Base-by-base conservation (phyloP, 1,140 invertebrate genomes). In the Varroa destructor region DNA sequence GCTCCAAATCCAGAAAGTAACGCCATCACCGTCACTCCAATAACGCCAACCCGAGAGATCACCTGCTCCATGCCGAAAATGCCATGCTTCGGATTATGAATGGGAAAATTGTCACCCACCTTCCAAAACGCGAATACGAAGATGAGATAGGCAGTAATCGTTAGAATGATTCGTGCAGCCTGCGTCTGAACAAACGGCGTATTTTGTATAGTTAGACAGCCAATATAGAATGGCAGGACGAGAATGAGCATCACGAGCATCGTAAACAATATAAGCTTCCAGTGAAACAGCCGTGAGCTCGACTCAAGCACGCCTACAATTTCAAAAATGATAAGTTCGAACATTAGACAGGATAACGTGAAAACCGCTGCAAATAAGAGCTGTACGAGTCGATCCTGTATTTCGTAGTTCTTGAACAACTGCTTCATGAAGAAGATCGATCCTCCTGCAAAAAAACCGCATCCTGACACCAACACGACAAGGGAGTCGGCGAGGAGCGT, bases 271-370 rank as follows among this genome's bases (percentile, higher is more conserved):
- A 88, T 90, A 73, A 94, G 80, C 78, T 93, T 90, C 95, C 95
- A 98, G 79, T 94, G 91, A 77, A 97, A 90, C 80, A 92, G 94
- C 77, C 96, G 85, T 42, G 93, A 97, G 87, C 82, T 87, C 75
- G 86, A 84, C 78, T 96, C 90, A 72, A 99, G 81, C 74, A 97
- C 85, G 57, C 89, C 94, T 70, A 97, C 82, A 78, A 99, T 99
- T 84, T 99, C 97, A 84, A 99, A 99, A 79, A 99, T 99, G 74
- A 99, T 98, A 42, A 99, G 83, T 80, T 99, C 96, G 82, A 99
- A 99, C 91, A 99, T 96, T 4, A 93, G 97, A 79, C 96, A 97
- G 14, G 95, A 99, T 1, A 99, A 81, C 4, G 96, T 89, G 80
- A 99, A 96, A 56, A 94, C 99, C 5, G 89, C 85, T 0, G 94